A percentile compares a stretch with the other conserved stretches of the same genome.
phyloP scores from a whole-genome alignment of 92 coral and sea anemone species.

The Parazoanthus atlanticus region DNA sequence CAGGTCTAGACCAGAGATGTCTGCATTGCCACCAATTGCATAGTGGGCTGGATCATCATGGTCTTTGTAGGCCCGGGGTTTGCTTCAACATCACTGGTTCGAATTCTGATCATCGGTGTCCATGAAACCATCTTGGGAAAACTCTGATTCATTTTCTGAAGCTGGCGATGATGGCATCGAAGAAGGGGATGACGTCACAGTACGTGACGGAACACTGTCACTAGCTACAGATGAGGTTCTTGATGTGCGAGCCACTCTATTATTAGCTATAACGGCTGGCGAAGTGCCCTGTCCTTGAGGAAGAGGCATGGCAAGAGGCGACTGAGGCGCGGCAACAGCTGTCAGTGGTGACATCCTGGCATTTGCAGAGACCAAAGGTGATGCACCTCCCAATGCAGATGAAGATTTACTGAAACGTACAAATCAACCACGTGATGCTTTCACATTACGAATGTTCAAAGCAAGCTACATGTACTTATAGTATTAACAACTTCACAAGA shows the following conservation, averaged over 20 bases:
- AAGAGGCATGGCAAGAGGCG: conserved; percentile 89
- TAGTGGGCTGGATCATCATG: not conserved
- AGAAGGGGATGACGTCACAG: conserved; percentile 80
- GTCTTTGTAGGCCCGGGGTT: not conserved
- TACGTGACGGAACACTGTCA: conserved; percentile 88
- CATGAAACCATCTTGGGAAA: conserved; percentile 91
- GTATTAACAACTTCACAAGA: not conserved
- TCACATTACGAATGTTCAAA: not conserved
- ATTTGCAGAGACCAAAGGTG: conserved; percentile 80
- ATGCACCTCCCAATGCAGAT: conserved; percentile 38
- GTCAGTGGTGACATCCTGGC: conserved; percentile 86
- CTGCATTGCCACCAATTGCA: not conserved
- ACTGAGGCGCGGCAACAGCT: conserved; percentile 73
- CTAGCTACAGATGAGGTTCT: conserved; percentile 93
- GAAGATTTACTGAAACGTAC: conserved; percentile 23
- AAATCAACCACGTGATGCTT: not conserved
- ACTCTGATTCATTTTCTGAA: conserved; percentile 82
- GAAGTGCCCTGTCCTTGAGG: conserved; percentile 70
- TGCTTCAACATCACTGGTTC: conserved; percentile 57
- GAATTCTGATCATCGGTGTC: conserved; percentile 85
- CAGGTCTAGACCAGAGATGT: not conserved
- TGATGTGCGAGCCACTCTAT: conserved; percentile 74
- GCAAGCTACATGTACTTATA: not conserved
- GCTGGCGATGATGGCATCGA: conserved; percentile 98
- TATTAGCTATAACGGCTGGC: conserved; percentile 56